These are phyloP conservation scores for Scaptomyza reducta DNA, from an alignment of 2,888 invertebrate species.

Conservation along the genomic window DNA sequence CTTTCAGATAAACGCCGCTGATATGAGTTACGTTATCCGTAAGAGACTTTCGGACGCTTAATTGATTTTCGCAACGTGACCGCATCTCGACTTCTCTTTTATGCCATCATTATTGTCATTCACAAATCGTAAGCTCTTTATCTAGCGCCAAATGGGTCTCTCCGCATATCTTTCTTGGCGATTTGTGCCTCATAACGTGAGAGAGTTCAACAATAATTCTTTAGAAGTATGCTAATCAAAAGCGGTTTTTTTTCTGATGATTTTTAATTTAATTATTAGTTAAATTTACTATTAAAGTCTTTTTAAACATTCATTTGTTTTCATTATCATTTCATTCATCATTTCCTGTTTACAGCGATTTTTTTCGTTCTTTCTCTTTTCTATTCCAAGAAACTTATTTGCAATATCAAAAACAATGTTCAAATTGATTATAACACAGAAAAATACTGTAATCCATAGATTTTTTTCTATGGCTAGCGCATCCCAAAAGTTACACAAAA, in stretches of 20 bases:
- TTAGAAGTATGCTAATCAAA: no score
- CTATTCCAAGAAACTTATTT: no score
- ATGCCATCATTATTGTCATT: constrained; percentile 73
- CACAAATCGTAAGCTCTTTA: constrained; percentile 69
- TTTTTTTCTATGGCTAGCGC: constrained; percentile 34
- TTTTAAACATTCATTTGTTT: no score
- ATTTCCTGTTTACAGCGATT: no score
- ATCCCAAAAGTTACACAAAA: constrained; percentile 61
- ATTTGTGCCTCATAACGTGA: constrained; percentile 42
- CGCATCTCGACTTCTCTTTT: constrained; percentile 35
- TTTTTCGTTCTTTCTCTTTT: no score
- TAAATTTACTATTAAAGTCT: no score
- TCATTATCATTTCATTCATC: no score
- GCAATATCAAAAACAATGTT: no score
- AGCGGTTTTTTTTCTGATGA: no score
- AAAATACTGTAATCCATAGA: constrained; percentile 10
- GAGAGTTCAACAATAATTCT: not conserved
- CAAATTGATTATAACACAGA: no score
- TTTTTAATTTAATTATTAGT: no score
- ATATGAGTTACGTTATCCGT: constrained; percentile 62
- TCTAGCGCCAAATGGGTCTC: constrained; percentile 34
- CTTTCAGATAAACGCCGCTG: constrained; percentile 57
- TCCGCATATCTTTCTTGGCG: no score
- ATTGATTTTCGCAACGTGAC: constrained; percentile 74
- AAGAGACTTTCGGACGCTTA: constrained; percentile 56